These are phyloP conservation scores for Coenonympha glycerion DNA, from an alignment of 2,888 invertebrate species.

Conservation along the genomic window DNA sequence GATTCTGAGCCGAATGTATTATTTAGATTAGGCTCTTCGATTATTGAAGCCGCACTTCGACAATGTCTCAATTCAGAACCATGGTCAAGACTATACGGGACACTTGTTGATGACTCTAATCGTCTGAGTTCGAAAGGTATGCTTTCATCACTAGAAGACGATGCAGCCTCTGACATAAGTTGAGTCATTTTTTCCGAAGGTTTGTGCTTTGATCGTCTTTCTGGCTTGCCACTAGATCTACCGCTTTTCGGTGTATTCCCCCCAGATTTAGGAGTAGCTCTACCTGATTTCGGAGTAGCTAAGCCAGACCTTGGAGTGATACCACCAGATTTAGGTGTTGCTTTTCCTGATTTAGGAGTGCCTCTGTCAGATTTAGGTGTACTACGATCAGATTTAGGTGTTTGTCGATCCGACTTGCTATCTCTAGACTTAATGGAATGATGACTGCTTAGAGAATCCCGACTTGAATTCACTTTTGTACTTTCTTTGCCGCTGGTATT, in stretches of 20 bases:
- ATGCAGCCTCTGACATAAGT: slow-evolving; percentile 74
- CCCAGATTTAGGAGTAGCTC: slow-evolving; percentile 64
- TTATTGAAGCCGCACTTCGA: slow-evolving; percentile 74
- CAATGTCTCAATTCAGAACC: slow-evolving; percentile 73
- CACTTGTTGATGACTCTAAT: slow-evolving; percentile 78
- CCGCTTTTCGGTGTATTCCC: slow-evolving; percentile 76
- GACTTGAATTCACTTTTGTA: slow-evolving; percentile 63
- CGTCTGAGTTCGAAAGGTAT: slow-evolving; percentile 68
- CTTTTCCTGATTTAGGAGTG: slow-evolving; percentile 63
- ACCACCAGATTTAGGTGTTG: slow-evolving; percentile 63
- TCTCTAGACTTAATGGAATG: slow-evolving; percentile 70
- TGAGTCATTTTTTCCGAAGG: slow-evolving; percentile 73
- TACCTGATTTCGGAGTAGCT: slow-evolving; percentile 65
- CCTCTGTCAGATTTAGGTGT: slow-evolving; percentile 68
- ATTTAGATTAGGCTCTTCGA: slow-evolving; percentile 73
- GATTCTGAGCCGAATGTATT: slow-evolving; percentile 80
- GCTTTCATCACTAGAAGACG: slow-evolving; percentile 77
- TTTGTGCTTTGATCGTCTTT: slow-evolving; percentile 65
- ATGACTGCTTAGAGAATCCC: slow-evolving; percentile 71
- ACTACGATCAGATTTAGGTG: slow-evolving; percentile 67
- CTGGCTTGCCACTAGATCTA: slow-evolving; percentile 69
- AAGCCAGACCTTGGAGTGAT: slow-evolving; percentile 65
- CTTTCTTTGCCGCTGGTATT: slow-evolving; percentile 58
- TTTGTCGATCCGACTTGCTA: slow-evolving; percentile 68
- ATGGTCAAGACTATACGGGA: slow-evolving; percentile 78